These are phyloP conservation scores for Orius laevigatus DNA, from an alignment of 1,140 invertebrate species.

Conservation along the genomic window DNA sequence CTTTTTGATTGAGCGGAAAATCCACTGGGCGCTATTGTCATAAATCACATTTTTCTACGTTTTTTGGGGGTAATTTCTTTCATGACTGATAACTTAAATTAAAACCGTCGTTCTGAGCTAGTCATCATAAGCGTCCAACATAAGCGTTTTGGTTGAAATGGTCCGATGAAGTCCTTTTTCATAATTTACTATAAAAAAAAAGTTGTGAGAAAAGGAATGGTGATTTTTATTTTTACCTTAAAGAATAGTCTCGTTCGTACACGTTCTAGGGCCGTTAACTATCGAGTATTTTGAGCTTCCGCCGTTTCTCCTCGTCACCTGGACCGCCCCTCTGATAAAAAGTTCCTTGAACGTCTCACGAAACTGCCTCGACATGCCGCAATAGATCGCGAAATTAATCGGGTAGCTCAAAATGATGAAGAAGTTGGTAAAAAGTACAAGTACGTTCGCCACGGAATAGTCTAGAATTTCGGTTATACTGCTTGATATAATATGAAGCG, in stretches of 20 bases:
- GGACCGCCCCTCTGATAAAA: constrained; percentile 43
- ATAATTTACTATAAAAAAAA: too few relatives aligned
- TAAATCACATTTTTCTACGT: too few relatives aligned
- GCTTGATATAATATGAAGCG: constrained; percentile 66
- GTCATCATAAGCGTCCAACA: too few relatives aligned
- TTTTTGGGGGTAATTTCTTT: too few relatives aligned
- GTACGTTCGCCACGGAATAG: constrained; percentile 62
- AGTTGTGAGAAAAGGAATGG: too few relatives aligned
- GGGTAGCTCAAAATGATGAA: constrained; percentile 82
- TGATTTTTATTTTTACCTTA: too few relatives aligned
- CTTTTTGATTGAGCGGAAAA: too few relatives aligned
- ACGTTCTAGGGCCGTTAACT: constrained; percentile 61
- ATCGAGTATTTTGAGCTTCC: constrained; percentile 49
- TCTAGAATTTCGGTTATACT: constrained; percentile 51
- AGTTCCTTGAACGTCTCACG: constrained; percentile 83
- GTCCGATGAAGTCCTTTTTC: too few relatives aligned
- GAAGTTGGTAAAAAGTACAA: constrained; percentile 78
- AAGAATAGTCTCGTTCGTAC: constrained; percentile 65
- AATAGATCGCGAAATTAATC: constrained; percentile 90
- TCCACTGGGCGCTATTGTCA: too few relatives aligned
- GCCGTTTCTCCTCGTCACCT: constrained; percentile 18
- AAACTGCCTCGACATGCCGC: constrained; percentile 86
- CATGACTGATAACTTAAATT: too few relatives aligned
- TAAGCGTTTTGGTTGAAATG: too few relatives aligned
- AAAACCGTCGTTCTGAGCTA: too few relatives aligned